Evolutionary conservation across 2,888 invertebrate species (phyloP).

Genomic region (Napeogenes inachia): DNA sequence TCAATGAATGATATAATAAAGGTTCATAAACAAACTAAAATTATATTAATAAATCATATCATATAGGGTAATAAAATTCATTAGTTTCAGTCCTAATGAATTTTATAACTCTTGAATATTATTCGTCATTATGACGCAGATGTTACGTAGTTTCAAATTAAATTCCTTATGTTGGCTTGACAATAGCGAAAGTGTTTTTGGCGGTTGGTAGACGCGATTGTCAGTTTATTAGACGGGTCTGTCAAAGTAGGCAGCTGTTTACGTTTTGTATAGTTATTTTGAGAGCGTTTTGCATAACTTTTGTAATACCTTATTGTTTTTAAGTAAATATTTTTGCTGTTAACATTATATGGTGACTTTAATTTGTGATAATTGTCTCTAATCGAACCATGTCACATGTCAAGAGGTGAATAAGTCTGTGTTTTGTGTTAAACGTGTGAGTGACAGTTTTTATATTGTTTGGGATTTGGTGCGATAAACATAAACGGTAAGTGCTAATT

Average conservation of each 20-base stretch:
- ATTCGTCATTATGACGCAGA: constrained; percentile 17
- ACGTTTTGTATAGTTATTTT: constrained; percentile 75
- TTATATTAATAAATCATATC: too few relatives aligned
- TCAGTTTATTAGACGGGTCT: constrained; percentile 70
- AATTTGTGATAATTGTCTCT: constrained; percentile 52
- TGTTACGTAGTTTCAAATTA: constrained; percentile 30
- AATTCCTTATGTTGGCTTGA: constrained; percentile 39
- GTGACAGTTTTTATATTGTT: constrained; percentile 74
- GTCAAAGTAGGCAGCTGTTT: constrained; percentile 76
- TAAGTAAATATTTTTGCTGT: constrained; percentile 62
- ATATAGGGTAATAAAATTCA: too few relatives aligned
- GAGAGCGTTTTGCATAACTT: constrained; percentile 73
- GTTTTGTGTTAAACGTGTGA: constrained; percentile 71
- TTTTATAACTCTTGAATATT: not conserved
- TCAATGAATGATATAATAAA: too few relatives aligned
- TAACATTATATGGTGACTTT: constrained; percentile 55
- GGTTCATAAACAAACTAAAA: too few relatives aligned
- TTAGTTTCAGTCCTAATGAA: not conserved
- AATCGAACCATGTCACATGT: constrained; percentile 71
- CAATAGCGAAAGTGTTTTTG: constrained; percentile 60
- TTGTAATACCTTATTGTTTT: constrained; percentile 71
- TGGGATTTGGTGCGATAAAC: constrained; percentile 72
- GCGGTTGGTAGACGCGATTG: constrained; percentile 61
- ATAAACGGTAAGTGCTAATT: constrained; percentile 67
- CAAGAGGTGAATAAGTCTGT: constrained; percentile 72